These are phyloP conservation scores for Phthorimaea operculella DNA, from an alignment of 1,140 invertebrate genomes.

Conservation along the genomic window DNA sequence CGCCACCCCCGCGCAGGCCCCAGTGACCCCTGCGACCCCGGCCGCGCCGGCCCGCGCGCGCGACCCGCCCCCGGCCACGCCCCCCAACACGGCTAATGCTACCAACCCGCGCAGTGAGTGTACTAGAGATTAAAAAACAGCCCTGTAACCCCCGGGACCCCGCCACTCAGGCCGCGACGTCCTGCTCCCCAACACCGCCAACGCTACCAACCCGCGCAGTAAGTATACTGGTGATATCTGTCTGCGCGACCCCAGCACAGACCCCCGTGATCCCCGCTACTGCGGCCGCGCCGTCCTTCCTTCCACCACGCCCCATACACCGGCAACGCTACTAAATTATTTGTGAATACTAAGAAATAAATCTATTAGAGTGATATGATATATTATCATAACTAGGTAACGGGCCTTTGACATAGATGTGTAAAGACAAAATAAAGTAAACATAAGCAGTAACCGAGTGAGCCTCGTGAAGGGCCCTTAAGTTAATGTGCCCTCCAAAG, in stretches of 20 bases:
- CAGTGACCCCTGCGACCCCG: slow-evolving; percentile 49
- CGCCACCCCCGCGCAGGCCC: slow-evolving; percentile 35
- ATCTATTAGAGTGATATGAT: no score
- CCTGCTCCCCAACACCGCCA: slow-evolving; percentile 55
- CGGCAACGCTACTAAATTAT: slow-evolving; percentile 39
- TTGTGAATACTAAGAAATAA: no score
- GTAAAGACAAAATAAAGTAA: no score
- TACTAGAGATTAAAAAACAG: no score
- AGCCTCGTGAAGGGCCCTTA: no score
- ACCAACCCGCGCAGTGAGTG: slow-evolving; percentile 33
- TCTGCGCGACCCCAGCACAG: no score
- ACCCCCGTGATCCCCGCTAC: slow-evolving; percentile 49
- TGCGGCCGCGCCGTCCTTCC: slow-evolving; percentile 46
- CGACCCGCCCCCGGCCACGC: slow-evolving; percentile 43
- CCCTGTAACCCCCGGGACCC: slow-evolving; percentile 51
- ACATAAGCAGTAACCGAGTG: no score
- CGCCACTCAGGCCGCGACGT: slow-evolving; percentile 36
- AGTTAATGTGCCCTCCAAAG: no score
- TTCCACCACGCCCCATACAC: no score
- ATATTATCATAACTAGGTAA: no score
- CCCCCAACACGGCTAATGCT: slow-evolving; percentile 49
- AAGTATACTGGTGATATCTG: no score
- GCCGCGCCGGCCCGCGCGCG: slow-evolving; percentile 41
- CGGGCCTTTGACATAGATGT: no score
- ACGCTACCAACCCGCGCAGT: slow-evolving; percentile 33